phyloP scores from a whole-genome alignment of 2,113 vertebrate genomes.

The Ictidomys tridecemlineatus region DNA sequence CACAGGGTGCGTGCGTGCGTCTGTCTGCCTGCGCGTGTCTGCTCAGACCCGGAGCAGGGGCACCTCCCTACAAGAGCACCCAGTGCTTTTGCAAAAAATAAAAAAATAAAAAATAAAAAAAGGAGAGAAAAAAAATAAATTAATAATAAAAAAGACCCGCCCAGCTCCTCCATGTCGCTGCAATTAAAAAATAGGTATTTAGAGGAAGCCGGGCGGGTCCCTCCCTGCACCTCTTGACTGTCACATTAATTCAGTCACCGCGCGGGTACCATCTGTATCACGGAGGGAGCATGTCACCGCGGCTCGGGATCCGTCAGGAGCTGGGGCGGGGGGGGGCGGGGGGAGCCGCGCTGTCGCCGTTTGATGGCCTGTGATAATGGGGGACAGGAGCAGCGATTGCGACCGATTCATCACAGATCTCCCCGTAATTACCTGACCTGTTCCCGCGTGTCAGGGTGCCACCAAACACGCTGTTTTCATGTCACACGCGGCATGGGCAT shows the following conservation, averaged over 20 bases:
- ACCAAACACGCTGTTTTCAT: conserved; percentile 89
- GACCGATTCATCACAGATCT: conserved; percentile 90
- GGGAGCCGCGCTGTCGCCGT: conserved; percentile 83
- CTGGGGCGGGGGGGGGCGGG: too few relatives aligned
- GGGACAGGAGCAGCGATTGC: conserved; percentile 86
- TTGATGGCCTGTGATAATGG: conserved; percentile 89
- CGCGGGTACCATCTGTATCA: conserved; percentile 87
- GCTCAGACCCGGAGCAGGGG: too few relatives aligned
- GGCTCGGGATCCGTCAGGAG: conserved; percentile 85
- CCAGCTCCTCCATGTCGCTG: conserved; percentile 14
- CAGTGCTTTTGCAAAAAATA: too few relatives aligned
- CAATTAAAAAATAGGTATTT: conserved; percentile 90
- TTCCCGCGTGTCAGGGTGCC: conserved; percentile 88
- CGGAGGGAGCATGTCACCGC: conserved; percentile 85
- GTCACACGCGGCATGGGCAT: conserved; percentile 88
- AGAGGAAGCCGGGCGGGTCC: conserved; percentile 80
- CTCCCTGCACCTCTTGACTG: conserved; percentile 92
- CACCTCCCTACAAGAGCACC: too few relatives aligned
- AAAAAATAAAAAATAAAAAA: too few relatives aligned
- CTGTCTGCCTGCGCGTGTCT: too few relatives aligned
- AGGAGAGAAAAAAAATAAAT: too few relatives aligned
- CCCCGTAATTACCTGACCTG: conserved; percentile 93
- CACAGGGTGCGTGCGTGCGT: too few relatives aligned
- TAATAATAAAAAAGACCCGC: too few relatives aligned
- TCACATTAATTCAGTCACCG: conserved; percentile 93